phyloP scores from a whole-genome alignment of 2,797 vertebrate genomes.

The Thunnus albacares region DNA sequence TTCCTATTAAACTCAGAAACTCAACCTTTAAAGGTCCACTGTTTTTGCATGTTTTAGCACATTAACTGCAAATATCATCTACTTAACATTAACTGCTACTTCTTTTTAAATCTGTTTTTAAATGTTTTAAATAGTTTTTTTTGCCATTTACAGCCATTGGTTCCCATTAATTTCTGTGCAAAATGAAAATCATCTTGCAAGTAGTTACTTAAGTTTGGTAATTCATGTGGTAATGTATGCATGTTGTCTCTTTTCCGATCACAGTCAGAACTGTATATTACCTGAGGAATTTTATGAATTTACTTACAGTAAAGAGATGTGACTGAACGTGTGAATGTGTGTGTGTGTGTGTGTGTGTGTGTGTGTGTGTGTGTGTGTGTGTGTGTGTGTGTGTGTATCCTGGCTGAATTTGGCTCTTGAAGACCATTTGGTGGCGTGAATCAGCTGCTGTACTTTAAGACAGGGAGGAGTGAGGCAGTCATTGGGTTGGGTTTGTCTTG shows the following conservation, averaged over 20 bases:
- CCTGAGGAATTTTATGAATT: background rate
- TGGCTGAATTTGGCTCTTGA: background rate
- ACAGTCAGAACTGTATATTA: background rate
- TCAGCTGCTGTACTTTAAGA: constrained; percentile 16
- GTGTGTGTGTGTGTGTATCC: too few species aligned
- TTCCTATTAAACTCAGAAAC: background rate
- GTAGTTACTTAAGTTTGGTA: background rate
- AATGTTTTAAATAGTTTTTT: background rate
- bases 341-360: too few species aligned
- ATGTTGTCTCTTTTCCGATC: too few species aligned
- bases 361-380: too few species aligned
- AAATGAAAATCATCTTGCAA: background rate
- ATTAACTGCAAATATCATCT: background rate
- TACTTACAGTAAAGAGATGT: too few species aligned
- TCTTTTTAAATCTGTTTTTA: background rate
- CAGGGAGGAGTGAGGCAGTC: constrained; percentile 30
- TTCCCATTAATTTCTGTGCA: background rate
- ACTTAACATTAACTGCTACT: background rate
- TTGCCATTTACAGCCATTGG: background rate
- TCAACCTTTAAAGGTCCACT: background rate
- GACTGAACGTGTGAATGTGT: too few species aligned
- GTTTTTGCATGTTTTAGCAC: constrained; percentile 1
- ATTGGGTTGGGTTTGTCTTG: constrained; percentile 60
- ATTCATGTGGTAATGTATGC: background rate
- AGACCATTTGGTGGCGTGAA: background rate